Conservation (phyloP, 2,113 vertebrate genomes). For the Hypocryptadius cinnamomeus region DNA sequence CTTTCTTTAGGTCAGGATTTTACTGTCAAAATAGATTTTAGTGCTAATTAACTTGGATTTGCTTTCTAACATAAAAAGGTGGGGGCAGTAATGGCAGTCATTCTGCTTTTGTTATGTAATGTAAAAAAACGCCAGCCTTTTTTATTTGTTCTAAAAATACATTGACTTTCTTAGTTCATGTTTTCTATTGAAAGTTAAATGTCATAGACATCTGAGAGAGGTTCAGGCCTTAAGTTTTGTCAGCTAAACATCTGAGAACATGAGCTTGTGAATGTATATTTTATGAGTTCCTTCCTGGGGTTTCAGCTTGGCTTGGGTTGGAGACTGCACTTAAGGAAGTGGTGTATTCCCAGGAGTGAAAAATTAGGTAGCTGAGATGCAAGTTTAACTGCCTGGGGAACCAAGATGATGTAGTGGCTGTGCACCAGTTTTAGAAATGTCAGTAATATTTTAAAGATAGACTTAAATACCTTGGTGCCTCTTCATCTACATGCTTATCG, state of each 20-base stretch:
- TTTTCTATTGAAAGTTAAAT: background rate
- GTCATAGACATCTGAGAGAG: background rate
- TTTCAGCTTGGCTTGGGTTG: background rate
- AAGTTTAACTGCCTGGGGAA: background rate
- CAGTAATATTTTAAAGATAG: background rate
- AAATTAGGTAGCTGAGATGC: background rate
- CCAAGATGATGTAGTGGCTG: background rate
- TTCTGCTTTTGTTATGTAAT: background rate
- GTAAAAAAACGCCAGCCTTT: rapidly evolving
- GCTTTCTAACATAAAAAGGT: background rate
- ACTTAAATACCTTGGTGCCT: background rate
- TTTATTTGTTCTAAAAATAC: background rate
- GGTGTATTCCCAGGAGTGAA: background rate
- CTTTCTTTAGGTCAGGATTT: background rate
- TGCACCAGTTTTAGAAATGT: background rate
- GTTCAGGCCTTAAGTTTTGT: background rate
- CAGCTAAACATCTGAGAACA: background rate
- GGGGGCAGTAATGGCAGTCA: background rate
- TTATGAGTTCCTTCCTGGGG: background rate
- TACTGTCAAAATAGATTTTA: background rate
- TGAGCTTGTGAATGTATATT: background rate
- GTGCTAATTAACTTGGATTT: background rate
- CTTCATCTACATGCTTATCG: background rate
- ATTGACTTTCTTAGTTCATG: background rate
- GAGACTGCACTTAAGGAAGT: background rate